Evolutionary conservation across 2,888 invertebrate genomes (phyloP), one percentile per base, ranked within the genome.

Genomic region (Psylliodes chrysocephalus): DNA sequence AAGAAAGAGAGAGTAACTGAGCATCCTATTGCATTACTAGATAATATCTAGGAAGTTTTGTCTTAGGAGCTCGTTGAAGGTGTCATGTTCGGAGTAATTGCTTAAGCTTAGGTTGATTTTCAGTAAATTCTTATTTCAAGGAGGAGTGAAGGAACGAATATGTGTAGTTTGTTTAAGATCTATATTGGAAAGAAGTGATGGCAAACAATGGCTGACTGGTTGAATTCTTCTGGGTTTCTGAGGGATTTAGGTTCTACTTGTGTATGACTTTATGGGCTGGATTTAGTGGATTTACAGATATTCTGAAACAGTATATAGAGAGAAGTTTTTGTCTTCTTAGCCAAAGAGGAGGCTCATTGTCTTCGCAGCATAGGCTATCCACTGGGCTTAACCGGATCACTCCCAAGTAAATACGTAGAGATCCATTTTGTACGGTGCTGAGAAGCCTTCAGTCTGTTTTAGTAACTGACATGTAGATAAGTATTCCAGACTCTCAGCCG

Each of bases 381-480:
- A 28, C n/a, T 5, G 53, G 60, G 33, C 60, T 60, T 6, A 25
- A 25, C 51, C 49, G 15, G n/a, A 60, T 44, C 1, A 53, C 52
- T n/a, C 52, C 44, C n/a, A 52, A 38, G 40, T 33, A 60, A 19
- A 60, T 42, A n/a, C 60, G 7, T 6, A 49, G 17, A 0, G 60
- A n/a, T n/a, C n/a, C n/a, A n/a, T n/a, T n/a, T n/a, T n/a, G n/a
- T n/a, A n/a, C n/a, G n/a, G n/a, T n/a, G n/a, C n/a, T n/a, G n/a
- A n/a, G n/a, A n/a, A n/a, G n/a, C n/a, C n/a, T n/a, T n/a, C n/a
- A n/a, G n/a, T n/a, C n/a, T n/a, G n/a, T n/a, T n/a, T n/a, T n/a
- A n/a, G n/a, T n/a, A n/a, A n/a, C n/a, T n/a, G n/a, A 44, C 14
- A 19, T 60, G 52, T 28, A 53, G 40, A 12, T 53, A 22, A 0